phyloP scores from a whole-genome alignment of 2,888 invertebrate genomes.

The Drosophila cracens region DNA sequence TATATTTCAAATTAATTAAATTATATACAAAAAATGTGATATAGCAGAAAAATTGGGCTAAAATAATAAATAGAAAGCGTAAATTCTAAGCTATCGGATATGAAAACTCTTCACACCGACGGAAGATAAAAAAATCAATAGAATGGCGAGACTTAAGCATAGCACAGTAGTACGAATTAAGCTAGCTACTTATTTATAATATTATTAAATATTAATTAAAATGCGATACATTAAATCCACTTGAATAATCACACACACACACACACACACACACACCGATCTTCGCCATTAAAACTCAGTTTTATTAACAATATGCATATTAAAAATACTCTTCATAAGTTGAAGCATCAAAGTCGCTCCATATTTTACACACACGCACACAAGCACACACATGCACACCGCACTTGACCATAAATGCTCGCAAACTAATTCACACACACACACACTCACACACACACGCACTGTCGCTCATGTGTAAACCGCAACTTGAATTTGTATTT shows the following conservation, averaged over 20 bases:
- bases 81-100: background rate
- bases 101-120: background rate
- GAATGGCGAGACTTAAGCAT: background rate
- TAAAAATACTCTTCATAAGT: conserved; percentile 5
- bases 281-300: background rate
- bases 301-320: background rate
- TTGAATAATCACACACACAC: background rate
- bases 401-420: conserved; percentile 44
- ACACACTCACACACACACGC: conserved; percentile 13
- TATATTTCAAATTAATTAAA: background rate
- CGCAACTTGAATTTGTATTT: conserved; percentile 61
- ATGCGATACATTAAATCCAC: background rate
- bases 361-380: conserved; percentile 32
- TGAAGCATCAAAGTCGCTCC: conserved; percentile 44
- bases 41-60: background rate
- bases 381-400: conserved; percentile 20
- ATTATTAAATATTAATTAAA: background rate
- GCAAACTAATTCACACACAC: conserved; percentile 17
- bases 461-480: conserved; percentile 43
- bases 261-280: background rate
- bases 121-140: background rate
- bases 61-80: background rate
- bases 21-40: background rate
- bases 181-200: background rate
- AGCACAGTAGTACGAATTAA: background rate